Evolutionary conservation across 2,888 invertebrate genomes (phyloP), one percentile per base, ranked within the genome.

Genomic region (Acanthosepion pharaonis): DNA sequence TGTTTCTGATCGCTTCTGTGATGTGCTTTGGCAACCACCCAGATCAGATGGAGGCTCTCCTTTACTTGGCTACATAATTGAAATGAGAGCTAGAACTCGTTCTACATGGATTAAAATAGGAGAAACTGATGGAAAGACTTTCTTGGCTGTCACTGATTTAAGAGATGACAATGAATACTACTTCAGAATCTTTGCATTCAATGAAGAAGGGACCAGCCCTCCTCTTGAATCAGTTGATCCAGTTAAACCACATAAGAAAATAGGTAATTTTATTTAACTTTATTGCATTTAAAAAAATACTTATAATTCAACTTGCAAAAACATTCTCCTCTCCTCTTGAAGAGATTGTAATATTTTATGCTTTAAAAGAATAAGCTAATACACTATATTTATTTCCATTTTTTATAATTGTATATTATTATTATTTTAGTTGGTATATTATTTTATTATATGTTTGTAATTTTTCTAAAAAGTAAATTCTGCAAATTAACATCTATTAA

Each of bases 181-280:
- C 97, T 99, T 99, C 98, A 98, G 99, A n/a, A 98, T 99, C 0
- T 98, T 98, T 94, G 99, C 99, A 23, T 98, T 98, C 33, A 99
- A 99, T 98, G 98, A 98, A 96, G 99, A 99, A 4, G 99, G 99
- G 9, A 98, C 94, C 91, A 94, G 95, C 23, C 95, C 94, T 15
- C 93, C 94, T 25, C 93, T 95, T 28, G 94, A 94, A 78, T 94
- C 95, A 5, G 59, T 95, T 48, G 95, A 95, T 55, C 42, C 94
- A 64, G 95, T 94, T 64, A 94, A 94, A 95, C 95, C 94, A 93
- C 92, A 91, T 91, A 95, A 95, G 91, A 94, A 94, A 94, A 94
- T 55, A 64, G 94, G 94, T 94, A 94, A 33, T 18, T 78, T 78
- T 78, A 78, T 28, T n/a, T 59, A 6, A 59, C 3, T 59, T 59